Evolutionary conservation across 2,113 vertebrate genomes (phyloP), one percentile per base, ranked within the genome.

Genomic region (Butorides virescens): DNA sequence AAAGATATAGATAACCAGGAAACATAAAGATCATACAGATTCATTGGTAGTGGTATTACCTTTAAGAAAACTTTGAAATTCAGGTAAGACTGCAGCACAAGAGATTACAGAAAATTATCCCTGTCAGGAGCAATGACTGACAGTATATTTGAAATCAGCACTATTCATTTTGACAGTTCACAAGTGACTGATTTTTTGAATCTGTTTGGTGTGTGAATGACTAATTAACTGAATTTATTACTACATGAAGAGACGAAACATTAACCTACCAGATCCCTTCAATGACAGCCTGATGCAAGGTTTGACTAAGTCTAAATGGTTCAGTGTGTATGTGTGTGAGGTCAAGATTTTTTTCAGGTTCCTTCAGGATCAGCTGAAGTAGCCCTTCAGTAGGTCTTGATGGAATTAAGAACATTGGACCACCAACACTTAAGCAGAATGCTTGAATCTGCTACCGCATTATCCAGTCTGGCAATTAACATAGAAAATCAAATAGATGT

Each of bases 141-240:
- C 84, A 86, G 82, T 61, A 42, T 93, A 81, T 81, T 95, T 97
- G 83, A 96, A 95, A 94, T 59, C 58, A 88, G 50, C 32, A 36
- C 15, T 62, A 79, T 93, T 96, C 52, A 90, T 95, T 96, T 83
- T 85, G 92, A 91, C 94, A 97, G 61, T 21, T 88, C 80, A 73
- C 26, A 93, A 78, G 46, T 66, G 42, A 84, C 81, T 81, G 75
- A 67, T 20, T 50, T 91, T 85, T 68, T 96, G 63, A 96, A 75
- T 89, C 55, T 82, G 75, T 46, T 34, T 93, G 78, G 5, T 27
- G 56, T 27, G 44, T 88, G 85, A 97, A 92, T 81, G 68, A 49
- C 85, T 72, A 85, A 96, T 89, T 92, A 86, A 66, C 77, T 82
- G 70, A 75, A 92, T 55, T 75, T 93, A 94, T 90, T 92, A 68